A percentile compares a stretch with the other conserved stretches of the same genome.
These are phyloP conservation scores for Suricata suricatta DNA, from an alignment of 2,113 vertebrate genomes.

Conservation along the genomic window DNA sequence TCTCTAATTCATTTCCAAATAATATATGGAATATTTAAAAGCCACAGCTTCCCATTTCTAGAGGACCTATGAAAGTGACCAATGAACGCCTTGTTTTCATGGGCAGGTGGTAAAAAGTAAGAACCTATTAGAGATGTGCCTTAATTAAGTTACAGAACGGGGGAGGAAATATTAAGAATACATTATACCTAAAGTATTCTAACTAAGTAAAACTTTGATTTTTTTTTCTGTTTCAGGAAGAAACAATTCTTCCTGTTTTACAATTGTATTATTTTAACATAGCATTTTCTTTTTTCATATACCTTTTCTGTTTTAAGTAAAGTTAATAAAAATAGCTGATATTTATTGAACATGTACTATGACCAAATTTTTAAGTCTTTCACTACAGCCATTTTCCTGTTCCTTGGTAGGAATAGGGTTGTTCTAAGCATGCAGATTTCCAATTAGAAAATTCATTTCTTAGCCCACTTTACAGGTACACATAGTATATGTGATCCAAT, in stretches of 20 bases:
- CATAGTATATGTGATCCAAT: neutral
- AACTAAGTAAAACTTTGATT: neutral
- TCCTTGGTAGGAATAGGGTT: neutral
- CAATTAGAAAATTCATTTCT: neutral
- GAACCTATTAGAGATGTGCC: neutral
- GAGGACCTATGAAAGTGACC: neutral
- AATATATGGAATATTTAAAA: neutral
- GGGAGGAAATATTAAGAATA: neutral
- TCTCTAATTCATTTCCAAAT: neutral
- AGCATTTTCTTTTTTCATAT: neutral
- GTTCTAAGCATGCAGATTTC: neutral
- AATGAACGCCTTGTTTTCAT: neutral
- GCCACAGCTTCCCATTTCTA: neutral
- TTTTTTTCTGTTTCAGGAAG: neutral
- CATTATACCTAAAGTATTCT: neutral
- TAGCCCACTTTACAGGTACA: neutral
- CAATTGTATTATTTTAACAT: neutral
- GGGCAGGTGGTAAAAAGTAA: neutral
- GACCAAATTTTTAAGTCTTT: neutral
- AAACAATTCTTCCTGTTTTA: neutral
- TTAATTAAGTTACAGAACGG: neutral
- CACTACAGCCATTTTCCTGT: neutral
- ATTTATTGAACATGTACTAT: neutral
- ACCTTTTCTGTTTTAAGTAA: neutral
- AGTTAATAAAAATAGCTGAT: neutral